Base-by-base conservation (phyloP, 2,888 invertebrate species). In the Rhorus exstirpatorius region DNA sequence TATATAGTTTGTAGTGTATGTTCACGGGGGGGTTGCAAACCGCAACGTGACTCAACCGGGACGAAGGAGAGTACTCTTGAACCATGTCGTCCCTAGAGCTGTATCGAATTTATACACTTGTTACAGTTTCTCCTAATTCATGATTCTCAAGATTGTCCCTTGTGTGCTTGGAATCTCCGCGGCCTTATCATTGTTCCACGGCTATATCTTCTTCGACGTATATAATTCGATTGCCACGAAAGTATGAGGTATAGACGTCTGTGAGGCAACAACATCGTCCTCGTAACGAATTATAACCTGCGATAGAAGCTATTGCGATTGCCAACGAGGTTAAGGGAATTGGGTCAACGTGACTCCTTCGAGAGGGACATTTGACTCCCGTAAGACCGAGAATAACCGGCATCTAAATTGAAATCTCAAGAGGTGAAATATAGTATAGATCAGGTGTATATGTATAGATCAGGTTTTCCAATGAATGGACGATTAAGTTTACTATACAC, bases 361-460 rank as follows among this genome's bases (percentile, higher is more conserved):
- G 7, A 26, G 31, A 65, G 49, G 19, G 60, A 51, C 38, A 72
- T 72, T 79, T 67, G 58, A 49, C 49, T 72, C 21, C 58, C 46
- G 14, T 26, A 51, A 79, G 46, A 58, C 63, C 41, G 49, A 78
- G 53, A 78, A 71, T 58, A 65, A 58, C 72, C 26, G 19, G 17
- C 49, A 79, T 72, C 78, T 79, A 79, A 79, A 79, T 79, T 72
- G 79, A 72, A 79, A 79, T 79, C 79, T 79, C 49, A 49, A 65
- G 19, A 53, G 53, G 35, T 7, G 10, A 58, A 26, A 26, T 51
- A 51, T 67, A 65, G 46, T 65, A n/a, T n/a, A n/a, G n/a, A n/a
- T n/a, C n/a, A n/a, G n/a, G n/a, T n/a, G n/a, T n/a, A n/a, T 12
- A 24, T 35, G 35, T 35, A 60, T 2, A 38, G 4, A 60, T 60